These are phyloP conservation scores for Drosophila lowei DNA, from an alignment of 1,140 invertebrate genomes.

Conservation along the genomic window DNA sequence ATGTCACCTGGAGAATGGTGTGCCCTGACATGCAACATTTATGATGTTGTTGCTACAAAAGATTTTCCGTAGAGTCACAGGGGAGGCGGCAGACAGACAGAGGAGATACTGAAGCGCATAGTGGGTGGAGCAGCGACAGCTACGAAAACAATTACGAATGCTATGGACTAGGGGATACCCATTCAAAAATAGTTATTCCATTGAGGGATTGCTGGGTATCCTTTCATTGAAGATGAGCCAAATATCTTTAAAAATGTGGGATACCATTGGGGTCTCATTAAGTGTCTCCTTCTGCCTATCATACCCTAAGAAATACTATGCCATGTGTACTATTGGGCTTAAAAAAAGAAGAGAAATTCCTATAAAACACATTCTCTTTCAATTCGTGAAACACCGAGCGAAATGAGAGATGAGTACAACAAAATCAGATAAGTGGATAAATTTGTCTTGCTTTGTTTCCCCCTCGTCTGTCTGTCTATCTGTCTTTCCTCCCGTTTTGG, in stretches of 20 bases:
- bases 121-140: too few species aligned
- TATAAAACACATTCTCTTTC: conserved; percentile 42
- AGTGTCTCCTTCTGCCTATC: too few species aligned
- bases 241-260: background rate
- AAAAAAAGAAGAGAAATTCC: conserved; percentile 17
- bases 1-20: conserved; percentile 56
- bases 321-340: too few species aligned
- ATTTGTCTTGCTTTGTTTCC: conserved; percentile 68
- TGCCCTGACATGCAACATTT: conserved; percentile 46
- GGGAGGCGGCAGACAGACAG: too few species aligned
- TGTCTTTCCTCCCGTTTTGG: background rate
- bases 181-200: background rate
- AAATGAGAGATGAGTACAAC: conserved; percentile 16
- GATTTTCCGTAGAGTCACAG: conserved; percentile 12
- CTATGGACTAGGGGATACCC: too few species aligned
- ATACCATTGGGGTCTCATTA: too few species aligned
- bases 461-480: conserved; percentile 2
- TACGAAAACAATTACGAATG: too few species aligned
- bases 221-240: too few species aligned
- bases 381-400: background rate
- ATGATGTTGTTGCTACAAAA: conserved; percentile 38
- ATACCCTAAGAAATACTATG: too few species aligned
- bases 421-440: conserved; percentile 63
- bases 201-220: too few species aligned
- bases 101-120: too few species aligned